Conservation (phyloP, 2,888 invertebrate species). For the Epinotia demarniana region DNA sequence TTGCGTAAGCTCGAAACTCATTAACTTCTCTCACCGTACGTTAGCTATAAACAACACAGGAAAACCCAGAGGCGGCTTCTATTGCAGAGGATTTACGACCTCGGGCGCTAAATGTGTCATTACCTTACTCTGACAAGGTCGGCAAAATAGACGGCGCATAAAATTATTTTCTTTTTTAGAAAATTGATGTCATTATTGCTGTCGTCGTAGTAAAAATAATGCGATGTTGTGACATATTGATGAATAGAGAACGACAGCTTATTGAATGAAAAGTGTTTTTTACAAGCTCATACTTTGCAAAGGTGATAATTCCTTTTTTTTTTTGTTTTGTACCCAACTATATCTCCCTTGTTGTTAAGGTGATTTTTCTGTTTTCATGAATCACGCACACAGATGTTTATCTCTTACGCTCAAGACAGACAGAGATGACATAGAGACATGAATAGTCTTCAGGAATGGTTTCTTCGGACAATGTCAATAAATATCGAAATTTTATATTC, state of each 20-base stretch:
- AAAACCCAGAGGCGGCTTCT: constrained; percentile 15
- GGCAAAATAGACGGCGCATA: constrained; percentile 26
- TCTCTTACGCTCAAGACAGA: too few relatives aligned
- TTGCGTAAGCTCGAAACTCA: constrained; percentile 23
- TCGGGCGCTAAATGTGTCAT: constrained; percentile 40
- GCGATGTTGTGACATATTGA: background rate
- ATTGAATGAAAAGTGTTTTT: background rate
- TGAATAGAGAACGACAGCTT: background rate
- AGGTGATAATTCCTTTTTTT: too few relatives aligned
- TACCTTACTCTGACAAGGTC: constrained; percentile 40
- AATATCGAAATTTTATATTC: too few relatives aligned
- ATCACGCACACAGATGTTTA: too few relatives aligned
- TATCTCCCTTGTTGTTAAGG: too few relatives aligned
- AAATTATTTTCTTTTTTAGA: constrained; percentile 29
- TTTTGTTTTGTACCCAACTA: too few relatives aligned
- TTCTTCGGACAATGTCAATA: too few relatives aligned
- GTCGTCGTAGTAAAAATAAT: background rate
- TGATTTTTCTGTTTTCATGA: too few relatives aligned
- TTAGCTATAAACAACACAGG: constrained; percentile 22
- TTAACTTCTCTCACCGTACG: constrained; percentile 18
- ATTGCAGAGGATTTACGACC: constrained; percentile 39
- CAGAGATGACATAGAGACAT: too few relatives aligned
- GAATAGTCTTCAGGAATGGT: too few relatives aligned
- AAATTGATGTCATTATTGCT: constrained; percentile 5
- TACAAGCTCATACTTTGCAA: too few relatives aligned